phyloP scores from a whole-genome alignment of 35 echinoderm and acorn worm genomes.

The Heliocidaris erythrogramma region DNA sequence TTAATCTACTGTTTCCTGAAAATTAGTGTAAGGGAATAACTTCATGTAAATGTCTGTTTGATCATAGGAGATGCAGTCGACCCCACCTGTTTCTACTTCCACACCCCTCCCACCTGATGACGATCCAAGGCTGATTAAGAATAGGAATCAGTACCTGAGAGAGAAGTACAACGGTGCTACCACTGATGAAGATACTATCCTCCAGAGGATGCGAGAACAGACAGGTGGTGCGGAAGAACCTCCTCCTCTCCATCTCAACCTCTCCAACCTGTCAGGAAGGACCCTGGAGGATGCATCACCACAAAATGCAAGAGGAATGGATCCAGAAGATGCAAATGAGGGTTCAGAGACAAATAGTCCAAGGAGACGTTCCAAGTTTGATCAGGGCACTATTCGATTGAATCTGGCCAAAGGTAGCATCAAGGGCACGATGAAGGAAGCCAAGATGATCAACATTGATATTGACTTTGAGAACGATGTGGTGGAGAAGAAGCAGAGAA shows the following conservation, averaged over 20 bases:
- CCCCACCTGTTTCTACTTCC: conserved; percentile 70
- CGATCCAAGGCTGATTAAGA: conserved; percentile 52
- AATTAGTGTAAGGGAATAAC: too few species aligned
- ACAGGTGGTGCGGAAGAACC: neutral
- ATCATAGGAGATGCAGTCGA: conserved; percentile 64
- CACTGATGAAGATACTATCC: conserved; percentile 38
- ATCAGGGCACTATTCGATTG: conserved; percentile 57
- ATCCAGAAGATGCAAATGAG: neutral
- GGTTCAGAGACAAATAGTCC: neutral
- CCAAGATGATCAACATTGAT: conserved; percentile 45
- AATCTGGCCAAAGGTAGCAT: conserved; percentile 49
- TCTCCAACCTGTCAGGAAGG: conserved; percentile 23
- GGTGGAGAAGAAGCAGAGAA: neutral
- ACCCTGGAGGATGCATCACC: neutral
- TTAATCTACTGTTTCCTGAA: too few species aligned
- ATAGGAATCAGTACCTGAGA: conserved; percentile 56
- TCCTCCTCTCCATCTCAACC: conserved; percentile 20
- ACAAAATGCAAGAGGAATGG: neutral
- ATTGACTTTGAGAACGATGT: neutral
- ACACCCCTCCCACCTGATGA: conserved; percentile 75
- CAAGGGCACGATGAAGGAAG: conserved; percentile 24
- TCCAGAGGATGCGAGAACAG: neutral
- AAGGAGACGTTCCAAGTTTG: conserved; percentile 53
- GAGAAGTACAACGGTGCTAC: conserved; percentile 14
- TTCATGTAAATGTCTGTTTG: neutral